phyloP scores from a whole-genome alignment of 2,888 invertebrate species.

The Lasioglossum vierecki region DNA sequence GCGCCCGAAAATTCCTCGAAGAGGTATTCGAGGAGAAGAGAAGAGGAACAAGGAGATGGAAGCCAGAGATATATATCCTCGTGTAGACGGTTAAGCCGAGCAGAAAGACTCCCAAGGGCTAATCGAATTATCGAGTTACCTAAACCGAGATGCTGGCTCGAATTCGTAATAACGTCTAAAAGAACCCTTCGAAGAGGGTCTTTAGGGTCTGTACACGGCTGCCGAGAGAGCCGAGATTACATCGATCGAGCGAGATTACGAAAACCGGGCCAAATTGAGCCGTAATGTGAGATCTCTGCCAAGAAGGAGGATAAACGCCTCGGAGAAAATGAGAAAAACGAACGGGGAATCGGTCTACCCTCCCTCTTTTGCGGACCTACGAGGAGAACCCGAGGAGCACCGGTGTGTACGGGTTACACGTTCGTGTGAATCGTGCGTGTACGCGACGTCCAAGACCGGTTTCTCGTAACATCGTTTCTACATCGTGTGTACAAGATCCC shows the following conservation, averaged over 20 bases:
- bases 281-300: constrained; percentile 69
- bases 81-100: constrained; percentile 39
- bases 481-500: constrained; percentile 79
- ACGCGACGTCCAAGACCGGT: constrained; percentile 74
- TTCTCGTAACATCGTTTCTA: constrained; percentile 78
- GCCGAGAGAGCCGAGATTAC: constrained; percentile 68
- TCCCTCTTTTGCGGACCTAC: constrained; percentile 3
- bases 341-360: constrained; percentile 47
- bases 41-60: background rate
- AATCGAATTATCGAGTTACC: constrained; percentile 70
- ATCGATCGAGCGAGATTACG: constrained; percentile 74
- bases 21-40: background rate
- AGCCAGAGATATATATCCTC: background rate
- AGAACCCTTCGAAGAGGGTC: constrained; percentile 57
- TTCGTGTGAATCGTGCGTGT: constrained; percentile 50
- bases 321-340: constrained; percentile 71
- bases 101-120: constrained; percentile 52
- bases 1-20: constrained; percentile 5
- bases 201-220: constrained; percentile 64
- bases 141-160: constrained; percentile 60
- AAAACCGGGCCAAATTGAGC: constrained; percentile 74
- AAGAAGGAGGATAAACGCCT: constrained; percentile 65
- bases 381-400: background rate
- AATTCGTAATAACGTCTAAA: constrained; percentile 66
- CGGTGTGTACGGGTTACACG: background rate